A percentile compares a stretch with the other conserved stretches of the same genome.
Evolutionary conservation across 2,113 vertebrate genomes (phyloP).

Genomic region (Crocuta crocuta): DNA sequence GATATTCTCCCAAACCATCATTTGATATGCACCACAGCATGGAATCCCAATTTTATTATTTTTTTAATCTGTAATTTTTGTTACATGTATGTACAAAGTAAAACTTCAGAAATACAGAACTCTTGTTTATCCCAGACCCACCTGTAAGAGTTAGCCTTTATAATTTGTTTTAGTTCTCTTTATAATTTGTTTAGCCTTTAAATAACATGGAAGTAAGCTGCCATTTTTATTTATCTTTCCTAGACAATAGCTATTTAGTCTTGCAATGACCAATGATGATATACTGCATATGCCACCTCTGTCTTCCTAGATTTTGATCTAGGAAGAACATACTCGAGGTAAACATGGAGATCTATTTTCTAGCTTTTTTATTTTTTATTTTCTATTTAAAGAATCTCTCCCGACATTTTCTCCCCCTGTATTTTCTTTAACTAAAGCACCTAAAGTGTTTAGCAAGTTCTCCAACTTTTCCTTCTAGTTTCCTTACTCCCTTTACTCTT

Average conservation of each 20-base stretch:
- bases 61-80: constrained; percentile 14
- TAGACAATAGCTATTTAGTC: not conserved
- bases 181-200: not conserved
- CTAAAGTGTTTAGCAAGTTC: not conserved
- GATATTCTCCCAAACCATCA: not conserved
- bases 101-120: not conserved
- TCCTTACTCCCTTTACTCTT: not conserved
- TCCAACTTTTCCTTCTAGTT: not conserved
- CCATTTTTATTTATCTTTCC: not conserved
- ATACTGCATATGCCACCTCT: not conserved
- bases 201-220: not conserved
- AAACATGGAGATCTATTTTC: not conserved
- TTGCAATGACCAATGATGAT: not conserved
- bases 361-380: not conserved
- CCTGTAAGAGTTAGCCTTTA: not conserved
- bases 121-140: not conserved
- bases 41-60: not conserved
- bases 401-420: no score
- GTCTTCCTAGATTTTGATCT: not conserved
- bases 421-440: not conserved
- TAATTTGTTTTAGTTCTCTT: not conserved
- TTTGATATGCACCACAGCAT: not conserved
- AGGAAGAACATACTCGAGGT: no score
- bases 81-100: not conserved
- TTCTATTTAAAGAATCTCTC: no score